Conservation (phyloP, 1,140 invertebrate species). For the Papilio polyxenes region DNA sequence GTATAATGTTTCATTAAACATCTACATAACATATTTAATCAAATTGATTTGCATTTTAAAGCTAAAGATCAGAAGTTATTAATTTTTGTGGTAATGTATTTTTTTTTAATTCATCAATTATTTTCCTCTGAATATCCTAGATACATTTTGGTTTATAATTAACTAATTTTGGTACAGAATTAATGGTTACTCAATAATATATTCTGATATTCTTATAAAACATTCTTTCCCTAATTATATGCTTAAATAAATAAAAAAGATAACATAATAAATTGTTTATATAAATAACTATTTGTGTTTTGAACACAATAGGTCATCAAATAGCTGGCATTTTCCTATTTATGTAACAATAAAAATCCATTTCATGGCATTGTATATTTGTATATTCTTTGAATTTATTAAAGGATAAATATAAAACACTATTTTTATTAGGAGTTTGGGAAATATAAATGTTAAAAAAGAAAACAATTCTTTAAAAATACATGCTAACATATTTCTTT, state of each 20-base stretch:
- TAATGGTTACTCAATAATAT: too few species aligned
- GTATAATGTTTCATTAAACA: not conserved
- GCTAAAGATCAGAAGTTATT: too few species aligned
- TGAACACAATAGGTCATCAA: not conserved
- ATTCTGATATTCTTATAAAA: too few species aligned
- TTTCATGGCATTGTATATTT: not conserved
- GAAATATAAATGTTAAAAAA: too few species aligned
- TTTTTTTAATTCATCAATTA: not conserved
- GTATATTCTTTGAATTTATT: not conserved
- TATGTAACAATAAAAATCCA: not conserved
- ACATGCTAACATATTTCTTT: too few species aligned
- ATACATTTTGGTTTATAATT: too few species aligned
- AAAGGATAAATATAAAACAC: not conserved
- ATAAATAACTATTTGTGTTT: not conserved
- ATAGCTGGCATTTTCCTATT: slow-evolving; percentile 7
- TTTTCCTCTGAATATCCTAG: not conserved
- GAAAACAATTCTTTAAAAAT: too few species aligned
- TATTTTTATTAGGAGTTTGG: too few species aligned
- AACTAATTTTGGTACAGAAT: too few species aligned
- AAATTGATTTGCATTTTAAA: not conserved
- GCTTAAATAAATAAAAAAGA: not conserved
- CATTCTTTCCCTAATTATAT: too few species aligned
- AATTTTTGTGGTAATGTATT: not conserved
- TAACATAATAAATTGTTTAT: not conserved
- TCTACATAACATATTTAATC: not conserved